A percentile compares a stretch with the other conserved stretches of the same genome.
These are phyloP conservation scores for Coranthus polyacanthus DNA, from an alignment of 2,797 vertebrate species.

Conservation along the genomic window DNA sequence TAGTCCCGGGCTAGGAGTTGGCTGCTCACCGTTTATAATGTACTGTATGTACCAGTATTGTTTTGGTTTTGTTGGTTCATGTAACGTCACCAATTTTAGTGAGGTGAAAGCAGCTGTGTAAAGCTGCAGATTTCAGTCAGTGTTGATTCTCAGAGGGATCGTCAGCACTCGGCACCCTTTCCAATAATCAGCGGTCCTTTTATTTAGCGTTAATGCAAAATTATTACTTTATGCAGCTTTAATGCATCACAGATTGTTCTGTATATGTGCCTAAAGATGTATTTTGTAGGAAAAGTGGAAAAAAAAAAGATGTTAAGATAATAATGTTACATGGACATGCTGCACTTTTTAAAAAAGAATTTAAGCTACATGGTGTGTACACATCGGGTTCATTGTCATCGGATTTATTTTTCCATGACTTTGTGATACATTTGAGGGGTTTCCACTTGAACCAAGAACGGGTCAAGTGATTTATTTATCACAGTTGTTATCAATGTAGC, in stretches of 20 bases:
- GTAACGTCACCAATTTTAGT: no score
- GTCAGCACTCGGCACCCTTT: neutral
- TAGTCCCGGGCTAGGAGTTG: slow-evolving; percentile 5
- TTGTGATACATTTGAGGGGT: slow-evolving; percentile 19
- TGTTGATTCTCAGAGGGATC: no score
- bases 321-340: slow-evolving; percentile 53
- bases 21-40: slow-evolving; percentile 2
- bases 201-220: slow-evolving; percentile 20
- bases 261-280: slow-evolving; percentile 75
- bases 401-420: slow-evolving; percentile 35
- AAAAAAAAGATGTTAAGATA: slow-evolving; percentile 35
- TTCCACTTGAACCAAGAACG: slow-evolving; percentile 30
- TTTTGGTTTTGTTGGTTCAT: no score
- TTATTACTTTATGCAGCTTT: slow-evolving; percentile 66
- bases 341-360: slow-evolving; percentile 59
- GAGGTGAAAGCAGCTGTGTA: slow-evolving; percentile 11
- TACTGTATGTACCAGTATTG: no score
- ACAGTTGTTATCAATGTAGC: slow-evolving; percentile 26
- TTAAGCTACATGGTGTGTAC: slow-evolving; percentile 29
- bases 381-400: slow-evolving; percentile 11
- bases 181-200: slow-evolving; percentile 17
- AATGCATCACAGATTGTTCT: slow-evolving; percentile 69
- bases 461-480: slow-evolving; percentile 32
- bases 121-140: no score
- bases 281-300: slow-evolving; percentile 55